Evolutionary conservation across 2,113 vertebrate species (phyloP), one percentile per base, ranked within the genome.

Genomic region (Heterotilapia buettikoferi): DNA sequence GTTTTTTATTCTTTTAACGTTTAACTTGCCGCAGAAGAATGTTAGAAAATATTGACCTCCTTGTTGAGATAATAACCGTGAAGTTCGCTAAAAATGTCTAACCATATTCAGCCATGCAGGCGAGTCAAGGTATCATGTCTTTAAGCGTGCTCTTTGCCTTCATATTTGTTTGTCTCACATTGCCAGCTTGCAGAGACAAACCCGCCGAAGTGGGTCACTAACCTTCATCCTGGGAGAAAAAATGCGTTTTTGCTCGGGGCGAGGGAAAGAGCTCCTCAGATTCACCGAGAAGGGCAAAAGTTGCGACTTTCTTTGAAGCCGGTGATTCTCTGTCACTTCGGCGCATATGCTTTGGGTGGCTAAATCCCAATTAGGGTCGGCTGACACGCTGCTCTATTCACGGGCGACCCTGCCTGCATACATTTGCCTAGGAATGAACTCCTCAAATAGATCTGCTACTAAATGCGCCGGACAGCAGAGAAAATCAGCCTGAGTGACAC

Each of bases 321-420:
- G 97, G 98, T 97, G 97, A 98, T 97, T 98, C 97, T 98, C 97
- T 97, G 97, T 97, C 97, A 98, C 96, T 98, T 96, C 97, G 45
- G 96, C 97, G 97, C 98, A 97, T 97, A 98, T 98, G 98, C 97
- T 97, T 97, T 97, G 97, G 98, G 98, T 99, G 98, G 97, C 98
- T 99, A 98, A 99, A 99, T 98, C 97, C 98, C 98, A 99, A 99
- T 99, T 99, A 99, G 98, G 98, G 97, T 97, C 98, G 98, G 98
- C 97, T 98, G 98, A 99, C 98, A 99, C 98, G 97, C 97, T 97
- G 97, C 97, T 96, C 98, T 95, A 98, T 99, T 99, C 98, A 99
- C 94, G 90, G 95, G 93, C 93, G 95, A 96, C 96, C 96, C 96
- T 95, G 96, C 95, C 97, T 98, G 98, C 98, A 99, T 99, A 98